These are phyloP conservation scores for Varanus komodoensis DNA, from an alignment of 2,113 vertebrate genomes.

Conservation along the genomic window DNA sequence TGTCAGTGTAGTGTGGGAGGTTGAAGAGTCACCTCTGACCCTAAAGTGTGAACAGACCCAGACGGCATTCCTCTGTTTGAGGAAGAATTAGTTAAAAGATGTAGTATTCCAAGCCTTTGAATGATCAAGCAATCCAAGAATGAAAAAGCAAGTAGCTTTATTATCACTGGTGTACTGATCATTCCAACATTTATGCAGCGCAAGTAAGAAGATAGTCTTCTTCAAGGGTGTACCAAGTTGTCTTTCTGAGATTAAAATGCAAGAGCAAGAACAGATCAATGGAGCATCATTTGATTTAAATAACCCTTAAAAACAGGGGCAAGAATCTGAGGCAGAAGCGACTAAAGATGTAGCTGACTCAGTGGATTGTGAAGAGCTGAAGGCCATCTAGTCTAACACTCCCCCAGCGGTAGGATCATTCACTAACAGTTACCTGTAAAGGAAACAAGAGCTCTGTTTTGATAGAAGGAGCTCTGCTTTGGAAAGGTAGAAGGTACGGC, in stretches of 20 bases:
- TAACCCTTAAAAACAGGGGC: background rate
- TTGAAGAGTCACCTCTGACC: slow-evolving; percentile 64
- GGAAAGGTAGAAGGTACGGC: background rate
- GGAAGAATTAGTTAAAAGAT: slow-evolving; percentile 56
- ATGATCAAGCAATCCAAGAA: slow-evolving; percentile 68
- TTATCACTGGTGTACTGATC: slow-evolving; percentile 57
- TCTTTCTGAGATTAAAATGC: slow-evolving; percentile 45
- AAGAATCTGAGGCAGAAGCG: slow-evolving; percentile 11
- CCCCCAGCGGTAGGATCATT: background rate
- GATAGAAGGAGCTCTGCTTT: background rate
- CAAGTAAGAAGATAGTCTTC: slow-evolving; percentile 43
- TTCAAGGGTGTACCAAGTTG: slow-evolving; percentile 52
- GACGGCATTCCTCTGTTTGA: slow-evolving; percentile 68
- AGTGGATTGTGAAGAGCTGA: background rate
- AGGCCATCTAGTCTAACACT: background rate
- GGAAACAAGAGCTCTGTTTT: background rate
- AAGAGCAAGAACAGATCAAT: slow-evolving; percentile 50
- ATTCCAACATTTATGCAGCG: slow-evolving; percentile 60
- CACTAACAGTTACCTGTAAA: background rate
- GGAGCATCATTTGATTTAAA: slow-evolving; percentile 58
- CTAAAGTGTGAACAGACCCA: slow-evolving; percentile 56
- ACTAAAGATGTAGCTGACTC: background rate
- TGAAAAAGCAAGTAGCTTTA: slow-evolving; percentile 39
- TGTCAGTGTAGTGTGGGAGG: slow-evolving; percentile 42
- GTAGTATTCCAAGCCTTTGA: slow-evolving; percentile 62